These are phyloP conservation scores for Brienomyrus brachyistius DNA, from an alignment of 2,113 vertebrate species.

Conservation along the genomic window DNA sequence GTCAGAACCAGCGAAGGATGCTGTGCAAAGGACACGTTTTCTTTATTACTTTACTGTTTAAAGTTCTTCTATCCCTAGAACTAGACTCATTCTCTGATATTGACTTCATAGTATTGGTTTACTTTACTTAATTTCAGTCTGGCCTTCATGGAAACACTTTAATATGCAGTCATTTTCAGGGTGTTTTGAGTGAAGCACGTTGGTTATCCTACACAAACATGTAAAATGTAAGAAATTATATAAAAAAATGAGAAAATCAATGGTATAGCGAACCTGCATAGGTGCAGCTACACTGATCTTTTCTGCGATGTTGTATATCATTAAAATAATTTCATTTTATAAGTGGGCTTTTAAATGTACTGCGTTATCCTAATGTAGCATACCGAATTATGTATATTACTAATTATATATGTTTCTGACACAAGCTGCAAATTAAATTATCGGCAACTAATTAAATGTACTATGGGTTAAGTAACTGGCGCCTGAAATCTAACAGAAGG, in stretches of 20 bases:
- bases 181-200: not conserved
- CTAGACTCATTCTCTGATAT: not conserved
- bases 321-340: constrained; percentile 10
- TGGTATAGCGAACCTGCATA: not conserved
- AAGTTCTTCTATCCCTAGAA: not conserved
- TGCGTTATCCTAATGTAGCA: not conserved
- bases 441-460: constrained; percentile 31
- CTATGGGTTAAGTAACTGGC: not conserved
- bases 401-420: not conserved
- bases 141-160: not conserved
- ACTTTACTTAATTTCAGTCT: not conserved
- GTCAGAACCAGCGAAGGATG: not conserved
- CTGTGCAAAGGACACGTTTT: not conserved
- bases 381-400: not conserved
- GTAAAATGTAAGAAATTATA: not conserved
- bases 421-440: not conserved
- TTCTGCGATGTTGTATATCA: not conserved
- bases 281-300: not conserved
- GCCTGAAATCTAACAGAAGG: not conserved
- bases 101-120: not conserved
- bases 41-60: not conserved
- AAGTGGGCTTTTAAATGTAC: constrained; percentile 32
- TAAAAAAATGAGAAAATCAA: not conserved
- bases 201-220: not conserved
- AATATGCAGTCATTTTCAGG: not conserved